Evolutionary conservation across 2,888 invertebrate species (phyloP), one percentile per base, ranked within the genome.

Genomic region (Carpatolechia fugitivella): DNA sequence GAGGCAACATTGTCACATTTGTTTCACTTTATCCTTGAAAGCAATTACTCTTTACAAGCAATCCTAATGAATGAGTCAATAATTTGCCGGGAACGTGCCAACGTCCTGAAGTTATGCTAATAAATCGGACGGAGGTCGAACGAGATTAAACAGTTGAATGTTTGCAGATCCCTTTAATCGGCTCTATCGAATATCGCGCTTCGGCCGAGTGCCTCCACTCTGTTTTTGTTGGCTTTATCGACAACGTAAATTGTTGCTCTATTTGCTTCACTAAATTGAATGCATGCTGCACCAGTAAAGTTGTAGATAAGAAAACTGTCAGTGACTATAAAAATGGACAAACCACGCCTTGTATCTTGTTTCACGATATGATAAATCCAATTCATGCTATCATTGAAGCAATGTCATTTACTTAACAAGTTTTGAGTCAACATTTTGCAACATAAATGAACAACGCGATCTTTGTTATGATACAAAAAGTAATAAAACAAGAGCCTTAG

Each of bases 91-190:
- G 20, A n/a, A 33, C 35, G 49, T 20, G 49, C 49, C n/a, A 49
- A 35, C 49, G 49, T 35, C 20, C 49, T 20, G 49, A 49, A 49
- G 49, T 49, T 49, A 49, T 49, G 49, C 35, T 38, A 51, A 51
- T 50, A 35, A 55, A 55, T 55, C 50, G 20, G 33, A n/a, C 55
- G 13, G 40, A 55, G 41, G 51, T 38, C 24, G 50, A 36, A 47
- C n/a, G 38, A 16, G 55, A 51, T 55, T 55, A 55, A 47, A 44
- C 36, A 51, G 50, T 35, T 30, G 36, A 36, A 51, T 50, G 55
- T 55, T 55, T 38, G 49, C 41, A 46, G 40, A 52, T 29, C 52
- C 56, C 48, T 56, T 56, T 56, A 51, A 41, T 46, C 56, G 48
- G 35, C 48, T 52, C 40, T 38, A 49, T 31, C 40, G 56, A 52